Evolutionary conservation across 2,888 invertebrate genomes (phyloP), one percentile per base, ranked within the genome.

Genomic region (Dryocosmus kuriphilus): DNA sequence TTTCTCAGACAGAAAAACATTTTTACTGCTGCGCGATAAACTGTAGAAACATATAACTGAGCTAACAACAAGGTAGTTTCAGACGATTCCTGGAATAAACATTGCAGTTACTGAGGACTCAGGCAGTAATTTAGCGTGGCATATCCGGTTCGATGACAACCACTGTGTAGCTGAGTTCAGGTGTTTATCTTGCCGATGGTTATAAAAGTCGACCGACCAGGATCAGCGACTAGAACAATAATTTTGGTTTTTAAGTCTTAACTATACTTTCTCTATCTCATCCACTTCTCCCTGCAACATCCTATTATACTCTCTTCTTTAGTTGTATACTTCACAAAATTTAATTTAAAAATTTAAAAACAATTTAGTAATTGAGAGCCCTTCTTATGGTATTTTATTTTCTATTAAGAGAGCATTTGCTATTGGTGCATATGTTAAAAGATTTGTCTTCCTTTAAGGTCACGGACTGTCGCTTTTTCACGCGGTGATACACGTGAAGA

Each of bases 121-220:
- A 2, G 7, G 19, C 3, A 19, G 6, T 1, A 0, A 5, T 5
- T n/a, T n/a, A n/a, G n/a, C n/a, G n/a, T n/a, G n/a, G n/a, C n/a
- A n/a, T n/a, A n/a, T n/a, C n/a, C n/a, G n/a, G n/a, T n/a, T n/a
- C n/a, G n/a, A n/a, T n/a, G n/a, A n/a, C n/a, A n/a, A n/a, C n/a
- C n/a, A n/a, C n/a, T n/a, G n/a, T n/a, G n/a, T 46, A 46, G 11
- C 46, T 46, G 14, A 46, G 46, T 19, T 46, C 46, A 46, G 8
- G 22, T 22, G 22, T 55, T 55, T 22, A 51, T 51, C 16, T 46
- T 7, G 16, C 46, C 19, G 19, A 19, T 46, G 19, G 19, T 46
- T 46, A 46, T 46, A 19, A 46, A 46, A 46, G 2, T 46, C 2
- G 46, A 19, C 46, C 46, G 19, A 19, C 46, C 6, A 22, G 16